Percentiles rank a stretch among this genome's conserved stretches.
These are phyloP conservation scores for Simalia tracyae DNA, from an alignment of 2,797 vertebrate species.

Conservation along the genomic window DNA sequence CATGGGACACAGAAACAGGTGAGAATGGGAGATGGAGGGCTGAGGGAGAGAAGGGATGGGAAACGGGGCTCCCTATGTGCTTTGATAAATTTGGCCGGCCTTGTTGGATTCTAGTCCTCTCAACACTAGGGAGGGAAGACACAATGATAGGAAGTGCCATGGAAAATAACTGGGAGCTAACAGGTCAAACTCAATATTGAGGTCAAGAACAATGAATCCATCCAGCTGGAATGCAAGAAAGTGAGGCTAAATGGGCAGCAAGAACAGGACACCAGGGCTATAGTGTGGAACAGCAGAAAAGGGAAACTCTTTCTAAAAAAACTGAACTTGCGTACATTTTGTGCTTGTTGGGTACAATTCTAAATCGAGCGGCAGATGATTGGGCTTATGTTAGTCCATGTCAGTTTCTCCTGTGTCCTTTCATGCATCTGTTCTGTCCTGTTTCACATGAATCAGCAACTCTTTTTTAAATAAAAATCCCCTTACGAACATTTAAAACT, in stretches of 20 bases:
- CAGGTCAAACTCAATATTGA: too few species aligned
- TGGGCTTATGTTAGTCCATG: neutral
- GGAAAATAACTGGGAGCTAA: too few species aligned
- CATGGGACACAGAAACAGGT: conserved; percentile 88
- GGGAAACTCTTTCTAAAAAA: neutral
- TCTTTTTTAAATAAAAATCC: too few species aligned
- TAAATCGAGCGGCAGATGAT: too few species aligned
- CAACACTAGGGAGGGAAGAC: neutral
- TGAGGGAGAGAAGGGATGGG: neutral
- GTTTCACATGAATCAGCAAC: neutral
- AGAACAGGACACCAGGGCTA: too few species aligned
- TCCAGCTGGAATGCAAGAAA: too few species aligned
- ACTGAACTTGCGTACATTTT: neutral
- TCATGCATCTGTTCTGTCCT: neutral
- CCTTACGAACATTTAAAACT: too few species aligned
- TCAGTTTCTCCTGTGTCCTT: neutral
- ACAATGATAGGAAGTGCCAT: neutral
- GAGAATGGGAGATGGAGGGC: conserved; percentile 55
- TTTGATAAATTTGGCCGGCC: neutral
- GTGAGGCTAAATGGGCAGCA: too few species aligned
- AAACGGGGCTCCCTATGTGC: neutral
- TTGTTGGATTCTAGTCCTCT: neutral
- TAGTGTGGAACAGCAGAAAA: neutral
- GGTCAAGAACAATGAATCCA: too few species aligned
- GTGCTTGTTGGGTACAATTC: neutral